Percentiles rank a stretch among this genome's conserved stretches.
These are phyloP conservation scores for Papilio dardanus DNA, from an alignment of 1,140 invertebrate species.

Conservation along the genomic window DNA sequence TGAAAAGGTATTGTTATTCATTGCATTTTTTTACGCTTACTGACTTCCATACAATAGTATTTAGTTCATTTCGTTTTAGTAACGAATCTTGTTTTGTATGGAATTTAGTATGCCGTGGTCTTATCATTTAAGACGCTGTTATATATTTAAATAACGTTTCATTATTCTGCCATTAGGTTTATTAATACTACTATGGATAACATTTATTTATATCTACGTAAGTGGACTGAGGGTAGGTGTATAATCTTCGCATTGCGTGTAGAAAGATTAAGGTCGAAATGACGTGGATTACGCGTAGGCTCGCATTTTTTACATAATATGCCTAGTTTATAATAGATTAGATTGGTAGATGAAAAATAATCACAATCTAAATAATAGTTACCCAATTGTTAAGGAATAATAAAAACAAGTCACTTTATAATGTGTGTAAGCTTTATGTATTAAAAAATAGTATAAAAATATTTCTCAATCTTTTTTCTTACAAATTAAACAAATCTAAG, in stretches of 20 bases:
- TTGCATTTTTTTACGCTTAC: not conserved
- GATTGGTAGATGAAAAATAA: not conserved
- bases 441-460: not conserved
- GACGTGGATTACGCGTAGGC: conserved; percentile 7
- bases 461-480: too few species aligned
- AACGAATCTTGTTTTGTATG: too few species aligned
- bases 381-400: not conserved
- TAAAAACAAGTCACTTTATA: not conserved
- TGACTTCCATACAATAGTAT: not conserved
- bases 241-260: conserved; percentile 24
- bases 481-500: too few species aligned
- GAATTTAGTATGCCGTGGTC: too few species aligned
- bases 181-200: not conserved
- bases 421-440: too few species aligned
- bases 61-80: too few species aligned
- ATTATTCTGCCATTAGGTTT: too few species aligned
- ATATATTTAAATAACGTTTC: too few species aligned
- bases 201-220: not conserved
- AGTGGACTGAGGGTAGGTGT: conserved; percentile 3
- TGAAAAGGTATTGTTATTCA: not conserved
- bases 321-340: conserved; percentile 4
- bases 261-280: conserved; percentile 17
- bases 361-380: not conserved
- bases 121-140: too few species aligned
- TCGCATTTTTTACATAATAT: conserved; percentile 21